Conservation (phyloP, 2,888 invertebrate species). For the Prionchulus punctatus region DNA sequence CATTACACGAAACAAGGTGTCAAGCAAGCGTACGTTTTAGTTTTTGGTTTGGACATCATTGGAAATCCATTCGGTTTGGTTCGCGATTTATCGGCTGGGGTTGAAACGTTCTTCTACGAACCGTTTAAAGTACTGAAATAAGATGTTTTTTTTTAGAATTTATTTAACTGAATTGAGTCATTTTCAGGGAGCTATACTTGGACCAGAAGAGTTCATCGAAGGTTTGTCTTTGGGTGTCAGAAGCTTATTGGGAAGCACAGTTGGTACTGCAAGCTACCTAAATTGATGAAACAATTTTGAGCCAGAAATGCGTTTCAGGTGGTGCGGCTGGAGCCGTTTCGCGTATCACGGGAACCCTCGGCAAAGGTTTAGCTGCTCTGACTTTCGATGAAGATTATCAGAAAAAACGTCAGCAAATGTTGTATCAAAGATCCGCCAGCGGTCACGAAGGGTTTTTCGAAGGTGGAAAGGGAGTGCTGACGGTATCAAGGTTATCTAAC, state of each 20-base stretch:
- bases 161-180: too few species aligned
- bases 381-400: slow-evolving; percentile 91
- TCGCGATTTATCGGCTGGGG: slow-evolving; percentile 80
- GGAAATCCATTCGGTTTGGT: slow-evolving; percentile 98
- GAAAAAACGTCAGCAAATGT: slow-evolving; percentile 68
- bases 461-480: slow-evolving; percentile 80
- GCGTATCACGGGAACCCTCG: slow-evolving; percentile 49
- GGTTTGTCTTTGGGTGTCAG: slow-evolving; percentile 82
- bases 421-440: slow-evolving; percentile 71
- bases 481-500: slow-evolving; percentile 57
- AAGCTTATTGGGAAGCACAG: slow-evolving; percentile 83
- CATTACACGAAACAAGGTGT: slow-evolving; percentile 82
- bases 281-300: slow-evolving; percentile 13
- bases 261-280: slow-evolving; percentile 43
- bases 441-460: slow-evolving; percentile 55
- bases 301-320: too few species aligned
- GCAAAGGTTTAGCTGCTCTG: slow-evolving; percentile 71
- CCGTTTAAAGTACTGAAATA: slow-evolving; percentile 66
- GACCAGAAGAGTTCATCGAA: slow-evolving; percentile 96
- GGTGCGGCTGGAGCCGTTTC: slow-evolving; percentile 95
- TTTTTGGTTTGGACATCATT: slow-evolving; percentile 86
- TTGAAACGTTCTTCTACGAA: slow-evolving; percentile 96
- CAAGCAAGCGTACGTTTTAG: slow-evolving; percentile 86
- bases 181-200: slow-evolving; percentile 78
- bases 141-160: slow-evolving; percentile 8